phyloP scores from a whole-genome alignment of 2,797 vertebrate genomes.

The Merluccius polli region DNA sequence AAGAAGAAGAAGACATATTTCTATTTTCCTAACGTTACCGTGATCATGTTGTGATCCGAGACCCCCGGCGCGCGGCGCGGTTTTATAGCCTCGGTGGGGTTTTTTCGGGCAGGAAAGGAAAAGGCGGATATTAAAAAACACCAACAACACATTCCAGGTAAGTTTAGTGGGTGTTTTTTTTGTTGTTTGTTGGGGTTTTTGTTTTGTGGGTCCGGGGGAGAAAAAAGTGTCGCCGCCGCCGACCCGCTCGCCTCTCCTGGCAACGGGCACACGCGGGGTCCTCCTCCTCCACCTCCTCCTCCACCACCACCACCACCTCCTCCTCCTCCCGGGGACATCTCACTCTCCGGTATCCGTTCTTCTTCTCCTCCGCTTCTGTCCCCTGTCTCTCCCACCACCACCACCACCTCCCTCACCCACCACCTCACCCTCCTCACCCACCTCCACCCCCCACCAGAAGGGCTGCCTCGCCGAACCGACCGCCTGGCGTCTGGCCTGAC shows the following conservation, averaged over 20 bases:
- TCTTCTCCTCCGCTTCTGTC: slow-evolving; percentile 68
- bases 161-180: slow-evolving; percentile 52
- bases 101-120: slow-evolving; percentile 30
- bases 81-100: slow-evolving; percentile 38
- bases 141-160: slow-evolving; percentile 56
- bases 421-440: too few species aligned
- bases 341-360: slow-evolving; percentile 74
- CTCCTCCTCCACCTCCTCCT: too few species aligned
- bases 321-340: slow-evolving; percentile 76
- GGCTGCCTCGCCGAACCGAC: slow-evolving; percentile 63
- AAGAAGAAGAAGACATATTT: slow-evolving; percentile 65
- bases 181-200: too few species aligned
- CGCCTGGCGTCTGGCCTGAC: slow-evolving; percentile 59
- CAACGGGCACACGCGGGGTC: slow-evolving; percentile 74
- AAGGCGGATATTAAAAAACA: slow-evolving; percentile 16
- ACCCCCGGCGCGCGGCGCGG: slow-evolving; percentile 23
- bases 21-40: slow-evolving; percentile 67
- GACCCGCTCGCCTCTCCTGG: slow-evolving; percentile 58
- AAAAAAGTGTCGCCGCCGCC: slow-evolving; percentile 57
- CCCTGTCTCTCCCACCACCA: slow-evolving; percentile 28
- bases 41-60: slow-evolving; percentile 70
- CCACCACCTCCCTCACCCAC: too few species aligned
- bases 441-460: slow-evolving; percentile 19
- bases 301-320: too few species aligned
- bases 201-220: slow-evolving; percentile 15